Base-by-base conservation (phyloP, 2,797 vertebrate species). In the Masticophis lateralis region DNA sequence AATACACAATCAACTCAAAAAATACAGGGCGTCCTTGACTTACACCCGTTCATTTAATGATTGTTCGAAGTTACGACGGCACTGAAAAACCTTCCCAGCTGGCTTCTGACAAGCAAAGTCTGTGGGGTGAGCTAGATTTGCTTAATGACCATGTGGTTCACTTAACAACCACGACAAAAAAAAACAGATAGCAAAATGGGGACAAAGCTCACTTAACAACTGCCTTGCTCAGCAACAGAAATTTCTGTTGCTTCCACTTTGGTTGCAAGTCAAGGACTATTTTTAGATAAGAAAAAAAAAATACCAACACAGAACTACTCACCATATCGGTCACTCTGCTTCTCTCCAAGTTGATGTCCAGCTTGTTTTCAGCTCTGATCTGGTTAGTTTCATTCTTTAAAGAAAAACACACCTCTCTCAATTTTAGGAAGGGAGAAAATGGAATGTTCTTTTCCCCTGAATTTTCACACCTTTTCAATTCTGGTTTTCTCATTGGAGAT, bases 331-430 rank as follows among this genome's bases (percentile, higher is more conserved):
- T 98, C 88, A 99, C 97, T 95, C 99, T 97, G 98, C 99, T 99
- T 90, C 98, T 98, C 97, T 99, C 99, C 96, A 99, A 97, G 97
- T 99, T 99, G 94, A 99, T 98, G 95, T 99, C 99, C 90, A 99
- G 97, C 94, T 99, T 99, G 91, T 98, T 98, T 97, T 99, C 99
- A 22, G 98, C 98, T 97, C 98, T 94, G 94, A 99, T 98, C 95
- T 98, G 98, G 96, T 97, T 93, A 0, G 98, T 98, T 97, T 99
- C 99, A 95, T 98, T 98, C 99, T 99, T 96, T 25, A 97, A 96
- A 66, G 28, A 13, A 90, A 97, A 47, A 25, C 37, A 83, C 9
- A 9, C 10, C 37, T 1, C 3, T 47, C 37, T 51, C 47, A 51
- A 51, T 51, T 51, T 51, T 51, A 51, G 7, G 47, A 37, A 55